A percentile compares a stretch with the other conserved stretches of the same genome.
Evolutionary conservation across 2,888 invertebrate species (phyloP).

Genomic region (Diarsia dahlii): DNA sequence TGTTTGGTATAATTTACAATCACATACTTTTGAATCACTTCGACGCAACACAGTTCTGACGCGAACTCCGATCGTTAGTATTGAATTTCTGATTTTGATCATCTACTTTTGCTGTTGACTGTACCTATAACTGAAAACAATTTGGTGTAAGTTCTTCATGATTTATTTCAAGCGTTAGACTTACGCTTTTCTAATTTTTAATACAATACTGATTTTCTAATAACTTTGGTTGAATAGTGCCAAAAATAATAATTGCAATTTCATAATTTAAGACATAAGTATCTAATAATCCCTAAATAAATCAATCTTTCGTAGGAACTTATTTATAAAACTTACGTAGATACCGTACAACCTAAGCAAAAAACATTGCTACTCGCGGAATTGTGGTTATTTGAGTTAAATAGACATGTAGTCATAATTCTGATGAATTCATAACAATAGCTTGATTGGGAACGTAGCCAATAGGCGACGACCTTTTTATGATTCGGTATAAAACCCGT

Average conservation of each 20-base stretch:
- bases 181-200: constrained; percentile 18
- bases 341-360: constrained; percentile 18
- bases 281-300: constrained; percentile 35
- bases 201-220: constrained; percentile 55
- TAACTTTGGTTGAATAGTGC: constrained; percentile 64
- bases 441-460: constrained; percentile 43
- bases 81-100: too few species aligned
- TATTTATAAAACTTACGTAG: constrained; percentile 41
- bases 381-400: constrained; percentile 26
- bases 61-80: too few species aligned
- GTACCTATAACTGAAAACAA: background rate
- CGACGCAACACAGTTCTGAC: too few species aligned
- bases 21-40: too few species aligned
- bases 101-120: too few species aligned
- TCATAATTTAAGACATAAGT: constrained; percentile 43
- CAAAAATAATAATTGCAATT: constrained; percentile 46
- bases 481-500: constrained; percentile 78
- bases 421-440: constrained; percentile 54
- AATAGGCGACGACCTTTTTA: constrained; percentile 66
- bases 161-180: constrained; percentile 23
- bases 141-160: background rate
- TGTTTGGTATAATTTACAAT: too few species aligned
- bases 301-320: constrained; percentile 64
- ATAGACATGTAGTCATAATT: constrained; percentile 54
- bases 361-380: constrained; percentile 1